Percentiles rank a stretch among this genome's conserved stretches.
Conservation (phyloP, 2,888 invertebrate genomes). For the Fragum fragum region DNA sequence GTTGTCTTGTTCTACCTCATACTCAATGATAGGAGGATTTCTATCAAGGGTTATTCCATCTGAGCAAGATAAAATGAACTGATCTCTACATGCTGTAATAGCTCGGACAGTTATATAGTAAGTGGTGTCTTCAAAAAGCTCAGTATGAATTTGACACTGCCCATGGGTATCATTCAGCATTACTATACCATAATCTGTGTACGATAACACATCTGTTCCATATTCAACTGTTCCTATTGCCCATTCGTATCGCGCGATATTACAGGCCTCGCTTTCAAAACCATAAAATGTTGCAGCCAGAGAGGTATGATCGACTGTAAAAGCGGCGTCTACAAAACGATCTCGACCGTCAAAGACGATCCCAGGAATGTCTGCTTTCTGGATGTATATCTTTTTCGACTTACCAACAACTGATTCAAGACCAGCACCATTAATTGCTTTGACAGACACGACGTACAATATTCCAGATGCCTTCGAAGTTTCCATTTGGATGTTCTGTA, state of each 20-base stretch:
- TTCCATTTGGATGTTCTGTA: constrained; percentile 58
- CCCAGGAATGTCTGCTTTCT: constrained; percentile 72
- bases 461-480: constrained; percentile 23
- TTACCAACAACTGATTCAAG: constrained; percentile 46
- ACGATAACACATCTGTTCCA: constrained; percentile 73
- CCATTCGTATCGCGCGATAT: constrained; percentile 77
- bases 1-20: constrained; percentile 40
- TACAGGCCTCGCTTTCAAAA: constrained; percentile 77
- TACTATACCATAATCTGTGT: constrained; percentile 75
- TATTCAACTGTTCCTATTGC: constrained; percentile 73
- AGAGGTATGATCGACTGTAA: constrained; percentile 70
- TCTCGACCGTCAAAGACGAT: constrained; percentile 73
- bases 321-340: constrained; percentile 65
- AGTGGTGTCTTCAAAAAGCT: constrained; percentile 68
- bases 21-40: constrained; percentile 58
- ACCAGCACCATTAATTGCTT: constrained; percentile 71
- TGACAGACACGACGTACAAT: constrained; percentile 63
- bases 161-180: constrained; percentile 72
- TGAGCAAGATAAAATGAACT: constrained; percentile 74
- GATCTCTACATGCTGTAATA: constrained; percentile 72
- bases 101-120: constrained; percentile 75
- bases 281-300: constrained; percentile 76
- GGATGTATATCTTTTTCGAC: constrained; percentile 65
- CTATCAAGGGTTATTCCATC: constrained; percentile 75
- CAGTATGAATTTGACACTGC: constrained; percentile 70